Evolutionary conservation across 2,888 invertebrate genomes (phyloP).

Genomic region (Andrena bicolor): DNA sequence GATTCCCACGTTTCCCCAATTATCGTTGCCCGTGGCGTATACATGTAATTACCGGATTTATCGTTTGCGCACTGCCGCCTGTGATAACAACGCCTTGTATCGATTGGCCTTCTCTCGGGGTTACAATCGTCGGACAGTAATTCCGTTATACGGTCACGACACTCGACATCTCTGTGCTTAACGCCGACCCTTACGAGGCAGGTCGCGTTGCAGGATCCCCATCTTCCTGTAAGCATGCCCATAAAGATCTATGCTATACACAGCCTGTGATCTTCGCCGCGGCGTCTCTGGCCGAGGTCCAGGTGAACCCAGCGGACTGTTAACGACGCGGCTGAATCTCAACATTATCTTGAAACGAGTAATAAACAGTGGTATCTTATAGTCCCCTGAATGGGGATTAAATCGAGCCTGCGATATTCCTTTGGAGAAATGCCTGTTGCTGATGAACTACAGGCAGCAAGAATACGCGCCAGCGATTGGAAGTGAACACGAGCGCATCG

Average conservation of each 20-base stretch:
- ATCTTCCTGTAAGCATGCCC: conserved; percentile 73
- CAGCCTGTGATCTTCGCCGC: not conserved
- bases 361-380: no score
- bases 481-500: not conserved
- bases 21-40: not conserved
- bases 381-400: no score
- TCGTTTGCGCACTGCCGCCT: conserved; percentile 78
- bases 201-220: conserved; percentile 81
- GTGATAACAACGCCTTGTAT: conserved; percentile 78
- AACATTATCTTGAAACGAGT: not conserved
- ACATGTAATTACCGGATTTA: conserved; percentile 75
- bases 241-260: conserved; percentile 24
- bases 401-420: not conserved
- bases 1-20: not conserved
- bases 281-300: not conserved
- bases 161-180: conserved; percentile 77
- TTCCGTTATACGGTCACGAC: conserved; percentile 78
- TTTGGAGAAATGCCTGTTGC: not conserved
- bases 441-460: not conserved
- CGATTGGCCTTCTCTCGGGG: conserved; percentile 76
- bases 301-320: not conserved
- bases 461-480: no score
- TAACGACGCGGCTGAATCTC: not conserved
- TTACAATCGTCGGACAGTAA: conserved; percentile 77
- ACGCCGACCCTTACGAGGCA: conserved; percentile 76